Conservation (phyloP, 1,140 invertebrate genomes). For the Lepidurus apus region DNA sequence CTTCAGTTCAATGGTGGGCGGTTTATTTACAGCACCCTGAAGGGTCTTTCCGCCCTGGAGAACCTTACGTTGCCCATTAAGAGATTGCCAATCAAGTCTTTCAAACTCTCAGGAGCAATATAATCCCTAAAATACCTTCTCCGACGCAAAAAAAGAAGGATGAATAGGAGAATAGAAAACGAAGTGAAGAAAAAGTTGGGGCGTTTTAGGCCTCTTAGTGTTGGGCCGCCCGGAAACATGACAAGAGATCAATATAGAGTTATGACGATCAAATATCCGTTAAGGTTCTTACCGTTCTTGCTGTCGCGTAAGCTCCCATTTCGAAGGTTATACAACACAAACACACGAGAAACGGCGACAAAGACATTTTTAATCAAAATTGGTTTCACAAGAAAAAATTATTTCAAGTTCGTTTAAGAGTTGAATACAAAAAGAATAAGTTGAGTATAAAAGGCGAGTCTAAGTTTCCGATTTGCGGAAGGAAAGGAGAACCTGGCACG, state of each 20-base stretch:
- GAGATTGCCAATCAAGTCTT: not conserved
- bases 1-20: not conserved
- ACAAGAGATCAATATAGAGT: too few species aligned
- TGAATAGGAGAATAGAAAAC: too few species aligned
- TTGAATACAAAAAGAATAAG: too few species aligned
- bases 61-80: constrained; percentile 10
- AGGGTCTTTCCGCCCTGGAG: not conserved
- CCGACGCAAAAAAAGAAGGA: not conserved
- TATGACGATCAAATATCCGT: not conserved
- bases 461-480: not conserved
- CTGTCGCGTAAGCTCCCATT: not conserved
- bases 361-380: not conserved
- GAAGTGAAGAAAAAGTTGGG: too few species aligned
- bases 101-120: not conserved
- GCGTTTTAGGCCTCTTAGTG: too few species aligned
- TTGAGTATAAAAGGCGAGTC: too few species aligned
- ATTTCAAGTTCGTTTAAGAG: too few species aligned
- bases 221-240: too few species aligned
- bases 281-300: not conserved
- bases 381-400: not conserved
- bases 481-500: not conserved
- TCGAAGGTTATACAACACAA: not conserved
- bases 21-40: not conserved
- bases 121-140: not conserved
- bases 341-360: not conserved